Percentiles rank a stretch among this genome's conserved stretches.
Conservation (phyloP, 2,888 invertebrate species). For the Drosophila greeni region DNA sequence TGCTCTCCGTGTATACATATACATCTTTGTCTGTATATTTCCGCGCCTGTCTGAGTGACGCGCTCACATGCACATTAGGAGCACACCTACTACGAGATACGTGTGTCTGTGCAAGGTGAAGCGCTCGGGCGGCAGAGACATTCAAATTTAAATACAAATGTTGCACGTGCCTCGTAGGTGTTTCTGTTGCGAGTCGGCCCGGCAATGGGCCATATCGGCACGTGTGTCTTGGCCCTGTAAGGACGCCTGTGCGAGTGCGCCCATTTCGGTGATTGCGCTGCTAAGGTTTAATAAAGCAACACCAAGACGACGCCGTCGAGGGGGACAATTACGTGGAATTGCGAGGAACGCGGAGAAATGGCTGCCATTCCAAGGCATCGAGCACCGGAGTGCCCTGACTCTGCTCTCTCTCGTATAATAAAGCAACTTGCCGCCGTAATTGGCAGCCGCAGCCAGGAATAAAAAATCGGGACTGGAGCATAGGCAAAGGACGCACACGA, state of each 20-base stretch:
- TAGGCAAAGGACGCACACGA: slow-evolving; percentile 40
- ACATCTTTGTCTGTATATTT: slow-evolving; percentile 5
- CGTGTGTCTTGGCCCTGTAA: slow-evolving; percentile 1
- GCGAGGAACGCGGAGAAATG: slow-evolving; percentile 39
- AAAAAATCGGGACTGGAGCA: slow-evolving; percentile 35
- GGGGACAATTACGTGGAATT: slow-evolving; percentile 42
- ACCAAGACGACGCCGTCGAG: slow-evolving; percentile 53
- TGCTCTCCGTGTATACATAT: slow-evolving; percentile 26
- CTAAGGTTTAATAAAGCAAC: slow-evolving; percentile 71
- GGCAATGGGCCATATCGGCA: slow-evolving; percentile 8
- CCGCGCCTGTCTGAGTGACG: slow-evolving; percentile 2
- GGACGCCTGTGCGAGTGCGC: slow-evolving; percentile 44
- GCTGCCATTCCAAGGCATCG: slow-evolving; percentile 47
- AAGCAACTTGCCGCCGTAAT: slow-evolving; percentile 67
- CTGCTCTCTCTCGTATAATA: slow-evolving; percentile 49
- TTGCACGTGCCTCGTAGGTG: slow-evolving; percentile 65
- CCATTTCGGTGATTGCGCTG: slow-evolving; percentile 67
- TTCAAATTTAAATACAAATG: slow-evolving; percentile 74
- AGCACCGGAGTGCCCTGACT: slow-evolving; percentile 1
- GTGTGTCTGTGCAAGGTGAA: slow-evolving; percentile 43
- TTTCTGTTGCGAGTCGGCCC: slow-evolving; percentile 29
- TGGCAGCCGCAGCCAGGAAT: slow-evolving; percentile 56
- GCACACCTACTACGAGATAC: slow-evolving; percentile 4
- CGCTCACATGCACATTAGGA: neutral
- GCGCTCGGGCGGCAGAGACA: slow-evolving; percentile 45